Evolutionary conservation across 2,797 vertebrate species (phyloP).

Genomic region (Anniella stebbinsi): DNA sequence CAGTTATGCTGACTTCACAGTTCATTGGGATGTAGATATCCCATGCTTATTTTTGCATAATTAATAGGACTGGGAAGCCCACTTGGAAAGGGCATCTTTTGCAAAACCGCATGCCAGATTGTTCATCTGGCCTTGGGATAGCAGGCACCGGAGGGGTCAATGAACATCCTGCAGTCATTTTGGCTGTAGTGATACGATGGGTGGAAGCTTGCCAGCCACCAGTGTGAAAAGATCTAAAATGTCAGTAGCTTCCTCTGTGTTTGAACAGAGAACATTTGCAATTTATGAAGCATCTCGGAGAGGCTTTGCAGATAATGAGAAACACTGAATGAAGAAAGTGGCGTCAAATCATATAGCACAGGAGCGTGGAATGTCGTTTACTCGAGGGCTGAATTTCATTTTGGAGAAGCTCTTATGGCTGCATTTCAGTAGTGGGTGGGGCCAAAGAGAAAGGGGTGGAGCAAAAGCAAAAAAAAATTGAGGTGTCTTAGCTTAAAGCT

Average conservation of each 20-base stretch:
- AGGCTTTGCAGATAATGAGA: slow-evolving; percentile 42
- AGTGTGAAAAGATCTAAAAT: slow-evolving; percentile 40
- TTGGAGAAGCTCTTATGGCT: too few species aligned
- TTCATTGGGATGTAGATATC: slow-evolving; percentile 31
- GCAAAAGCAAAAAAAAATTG: too few species aligned
- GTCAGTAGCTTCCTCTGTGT: slow-evolving; percentile 49
- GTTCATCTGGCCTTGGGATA: slow-evolving; percentile 54
- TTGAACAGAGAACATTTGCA: slow-evolving; percentile 57
- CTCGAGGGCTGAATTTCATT: too few species aligned
- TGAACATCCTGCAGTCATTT: slow-evolving; percentile 55
- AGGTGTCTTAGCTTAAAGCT: too few species aligned
- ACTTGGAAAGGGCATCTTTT: slow-evolving; percentile 52
- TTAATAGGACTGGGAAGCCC: slow-evolving; percentile 42
- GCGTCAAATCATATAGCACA: neutral
- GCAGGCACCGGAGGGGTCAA: slow-evolving; percentile 25
- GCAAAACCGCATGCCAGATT: slow-evolving; percentile 39
- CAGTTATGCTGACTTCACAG: slow-evolving; percentile 39
- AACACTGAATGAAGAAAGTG: slow-evolving; percentile 21
- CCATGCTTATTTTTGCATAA: slow-evolving; percentile 31
- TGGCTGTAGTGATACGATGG: slow-evolving; percentile 35
- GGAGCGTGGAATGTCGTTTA: too few species aligned
- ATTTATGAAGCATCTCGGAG: slow-evolving; percentile 44
- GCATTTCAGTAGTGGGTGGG: too few species aligned
- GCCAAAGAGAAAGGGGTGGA: too few species aligned
- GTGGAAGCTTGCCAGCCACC: slow-evolving; percentile 55